Percentiles rank a stretch among this genome's conserved stretches.
Evolutionary conservation across 1,140 invertebrate species (phyloP).

Genomic region (Octopus sinensis): DNA sequence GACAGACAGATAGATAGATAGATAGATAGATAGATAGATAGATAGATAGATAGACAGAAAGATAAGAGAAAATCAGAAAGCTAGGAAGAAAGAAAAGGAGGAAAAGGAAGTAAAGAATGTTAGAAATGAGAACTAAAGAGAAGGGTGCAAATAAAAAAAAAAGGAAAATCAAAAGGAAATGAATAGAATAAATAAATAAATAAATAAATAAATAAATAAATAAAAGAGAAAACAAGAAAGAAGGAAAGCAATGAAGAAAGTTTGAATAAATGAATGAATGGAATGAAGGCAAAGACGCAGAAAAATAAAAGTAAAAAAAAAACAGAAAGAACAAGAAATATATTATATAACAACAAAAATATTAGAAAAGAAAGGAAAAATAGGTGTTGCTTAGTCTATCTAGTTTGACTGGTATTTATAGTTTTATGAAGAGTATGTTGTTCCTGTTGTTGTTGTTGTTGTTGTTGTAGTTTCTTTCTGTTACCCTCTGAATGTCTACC

Average conservation of each 20-base stretch:
- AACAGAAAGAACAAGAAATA: neutral
- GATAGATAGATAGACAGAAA: neutral
- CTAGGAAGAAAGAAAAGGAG: neutral
- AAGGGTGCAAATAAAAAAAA: neutral
- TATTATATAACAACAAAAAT: too few relatives aligned
- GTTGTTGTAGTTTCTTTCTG: too few relatives aligned
- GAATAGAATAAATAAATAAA: neutral
- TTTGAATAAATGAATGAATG: neutral
- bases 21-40: too few relatives aligned
- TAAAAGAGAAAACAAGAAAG: neutral
- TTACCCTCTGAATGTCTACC: too few relatives aligned
- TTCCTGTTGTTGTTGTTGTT: too few relatives aligned
- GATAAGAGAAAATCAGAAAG: neutral
- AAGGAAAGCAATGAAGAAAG: neutral
- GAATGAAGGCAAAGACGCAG: too few relatives aligned
- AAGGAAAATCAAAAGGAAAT: neutral
- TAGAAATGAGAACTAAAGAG: neutral
- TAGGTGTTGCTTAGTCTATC: too few relatives aligned
- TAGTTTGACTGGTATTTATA: too few relatives aligned
- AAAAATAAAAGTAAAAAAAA: neutral
- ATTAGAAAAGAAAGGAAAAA: too few relatives aligned
- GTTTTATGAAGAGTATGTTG: too few relatives aligned
- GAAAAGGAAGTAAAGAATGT: neutral
- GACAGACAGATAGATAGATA: too few relatives aligned
- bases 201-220: neutral